These are phyloP conservation scores for Origma solitaria DNA, from an alignment of 2,113 vertebrate genomes.

Conservation along the genomic window DNA sequence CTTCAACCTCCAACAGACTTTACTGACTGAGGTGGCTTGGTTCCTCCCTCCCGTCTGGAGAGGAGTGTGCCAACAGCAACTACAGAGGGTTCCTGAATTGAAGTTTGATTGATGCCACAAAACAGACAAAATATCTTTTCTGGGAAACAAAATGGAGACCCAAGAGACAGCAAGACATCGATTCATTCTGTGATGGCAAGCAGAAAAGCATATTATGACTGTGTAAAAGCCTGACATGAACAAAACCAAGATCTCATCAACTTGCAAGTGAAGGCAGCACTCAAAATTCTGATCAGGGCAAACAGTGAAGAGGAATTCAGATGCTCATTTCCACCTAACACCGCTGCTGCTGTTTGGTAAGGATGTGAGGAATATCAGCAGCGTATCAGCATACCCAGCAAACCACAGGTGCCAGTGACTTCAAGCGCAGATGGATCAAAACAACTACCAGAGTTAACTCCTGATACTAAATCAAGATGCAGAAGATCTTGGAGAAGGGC, in stretches of 20 bases:
- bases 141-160: neutral
- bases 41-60: neutral
- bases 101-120: neutral
- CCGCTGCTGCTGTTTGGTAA: neutral
- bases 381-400: neutral
- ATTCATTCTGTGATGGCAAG: neutral
- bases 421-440: neutral
- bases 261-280: neutral
- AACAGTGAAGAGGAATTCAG: neutral
- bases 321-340: neutral
- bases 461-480: neutral
- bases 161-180: neutral
- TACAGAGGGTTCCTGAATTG: neutral
- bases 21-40: neutral
- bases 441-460: neutral
- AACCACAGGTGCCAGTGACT: neutral
- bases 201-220: neutral
- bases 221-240: neutral
- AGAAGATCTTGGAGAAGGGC: neutral
- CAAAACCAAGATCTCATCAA: neutral
- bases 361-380: neutral
- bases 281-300: neutral
- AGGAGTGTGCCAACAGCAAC: neutral
- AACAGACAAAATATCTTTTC: neutral
- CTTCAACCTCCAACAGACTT: neutral